Base-by-base conservation (phyloP, 2,888 invertebrate species). In the Lasioglossum oenotherae region DNA sequence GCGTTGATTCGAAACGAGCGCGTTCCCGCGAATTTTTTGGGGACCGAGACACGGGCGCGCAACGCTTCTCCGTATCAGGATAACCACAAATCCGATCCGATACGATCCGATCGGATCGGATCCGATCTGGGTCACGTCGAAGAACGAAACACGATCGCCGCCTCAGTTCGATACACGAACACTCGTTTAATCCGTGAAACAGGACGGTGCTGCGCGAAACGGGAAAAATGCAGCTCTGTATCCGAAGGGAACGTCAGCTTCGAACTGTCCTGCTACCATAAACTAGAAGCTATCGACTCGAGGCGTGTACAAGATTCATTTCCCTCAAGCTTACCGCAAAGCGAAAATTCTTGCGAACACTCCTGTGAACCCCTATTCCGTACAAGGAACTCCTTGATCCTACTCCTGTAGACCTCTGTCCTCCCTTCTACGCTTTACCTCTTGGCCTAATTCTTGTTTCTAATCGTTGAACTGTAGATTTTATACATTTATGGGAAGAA, bases 1-100 rank as follows among this genome's bases (percentile, higher is more conserved):
- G 35, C 72, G 78, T 31, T 31, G 57, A 27, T 46, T 38, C 49
- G 73, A 64, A 78, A 77, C 64, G 74, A 38, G 35, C 35, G 41
- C 49, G 31, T 49, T 75, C 75, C 69, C 53, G 60, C n/a, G 72
- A 76, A 75, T 81, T 86, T 82, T 86, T 82, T 64, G n/a, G 38
- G 81, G 60, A 57, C 57, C 31, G 27, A 64, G 64, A 60, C 69
- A 46, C 57, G 78, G 53, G 23, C 53, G 53, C 23, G 76, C 41
- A 31, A 57, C 53, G 80, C 64, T 81, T 73, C 80, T 49, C 77
- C 49, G 64, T 80, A 73, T 86, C 74, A 44, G 57, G 75, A 81
- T 84, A 85, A 89, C 82, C 88, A 87, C 89, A 81, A 87, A 89
- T 89, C 78, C 71, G 86, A 90, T 89, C 77, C 81, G 72, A 89